Base-by-base conservation (phyloP, 2,888 invertebrate genomes). In the Melanophora roralis region DNA sequence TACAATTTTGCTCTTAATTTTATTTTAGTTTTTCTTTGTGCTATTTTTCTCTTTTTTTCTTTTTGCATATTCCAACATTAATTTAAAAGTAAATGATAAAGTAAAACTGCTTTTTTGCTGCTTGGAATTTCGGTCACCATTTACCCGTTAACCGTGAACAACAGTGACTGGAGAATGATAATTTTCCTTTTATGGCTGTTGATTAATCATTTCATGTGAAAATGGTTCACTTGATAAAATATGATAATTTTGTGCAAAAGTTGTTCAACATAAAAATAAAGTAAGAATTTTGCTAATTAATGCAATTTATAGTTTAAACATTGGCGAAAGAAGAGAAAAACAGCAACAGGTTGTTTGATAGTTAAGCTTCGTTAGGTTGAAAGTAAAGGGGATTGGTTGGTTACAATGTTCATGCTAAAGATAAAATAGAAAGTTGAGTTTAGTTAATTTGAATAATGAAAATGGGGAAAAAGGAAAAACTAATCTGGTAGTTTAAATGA, bases 41-140 rank as follows among this genome's bases (percentile, higher is more conserved):
- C 6, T 27, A 27, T 27, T 27, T 27, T 27, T 27, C 27, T 5
- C 3, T 27, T 3, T 27, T 27, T 5, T 64, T 5, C 47, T 75
- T 27, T 49, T 47, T 34, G 16, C 23, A 74, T 59, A 59, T 40
- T 67, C 38, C 47, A 62, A 49, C 74, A 68, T 78, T 57, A 64
- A 64, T 69, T 76, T 76, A 45, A 38, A 69, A 57, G 69, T 76
- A 69, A 64, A 64, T 69, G 62, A 75, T 75, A 38, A 60, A 69
- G 43, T 57, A 49, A 77, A 71, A 57, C 57, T 57, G 65, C 62
- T 57, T 14, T 53, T 47, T 19, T 51, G 4, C n/a, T 16, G 11
- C 9, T 27, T 49, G 11, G 27, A 45, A 1, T 11, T 16, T 34
- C 16, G 40, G 16, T 51, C 34, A 23, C n/a, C 0, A 0, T 45